Base-by-base conservation (phyloP, 2,113 vertebrate genomes). In the Rhipidura dahli region DNA sequence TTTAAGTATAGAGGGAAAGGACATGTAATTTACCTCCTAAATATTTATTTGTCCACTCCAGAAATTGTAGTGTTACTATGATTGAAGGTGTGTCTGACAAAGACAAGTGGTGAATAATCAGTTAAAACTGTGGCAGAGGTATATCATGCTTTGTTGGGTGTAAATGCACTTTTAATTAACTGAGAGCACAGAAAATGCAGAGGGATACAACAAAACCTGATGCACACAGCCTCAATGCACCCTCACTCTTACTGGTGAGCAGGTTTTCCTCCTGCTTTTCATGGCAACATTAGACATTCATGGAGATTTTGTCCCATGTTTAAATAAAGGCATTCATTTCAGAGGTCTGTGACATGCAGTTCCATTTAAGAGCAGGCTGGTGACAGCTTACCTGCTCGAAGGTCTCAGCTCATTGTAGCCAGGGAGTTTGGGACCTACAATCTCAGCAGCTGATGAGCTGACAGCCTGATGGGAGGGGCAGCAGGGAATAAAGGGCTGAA, bases 331-430 rank as follows among this genome's bases (percentile, higher is more conserved):
- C 15, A 44, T 89, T 89, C 47, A n/a, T 80, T 75, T 69, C 45
- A 42, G 76, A 87, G 23, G 28, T 40, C 26, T 44, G 14, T 0
- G 7, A 49, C 7, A 23, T 18, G 16, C 0, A 0, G 56, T 47
- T 78, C 40, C 13, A 22, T 79, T 75, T 59, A 57, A 72, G 44
- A 75, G 40, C 17, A 82, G 49, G 22, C 30, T 82, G 84, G 68
- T 64, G 30, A 22, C 33, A 89, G 31, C 6, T n/a, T 66, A 42
- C 53, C 60, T 69, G 42, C 92, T 90, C 30, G 42, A 93, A 94
- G 45, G 16, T 71, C 63, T 95, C 84, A 76, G 26, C 30, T 72
- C 45, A 22, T 54, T 56, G 64, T 28, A 69, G 59, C 77, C 13
- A 40, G 69, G 30, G 42, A 76, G 24, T 50, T 57, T 89, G 66